Percentiles rank a stretch among this genome's conserved stretches.
Evolutionary conservation across 1,140 invertebrate species (phyloP).

Genomic region (Hyposmocoma kahamanoa): DNA sequence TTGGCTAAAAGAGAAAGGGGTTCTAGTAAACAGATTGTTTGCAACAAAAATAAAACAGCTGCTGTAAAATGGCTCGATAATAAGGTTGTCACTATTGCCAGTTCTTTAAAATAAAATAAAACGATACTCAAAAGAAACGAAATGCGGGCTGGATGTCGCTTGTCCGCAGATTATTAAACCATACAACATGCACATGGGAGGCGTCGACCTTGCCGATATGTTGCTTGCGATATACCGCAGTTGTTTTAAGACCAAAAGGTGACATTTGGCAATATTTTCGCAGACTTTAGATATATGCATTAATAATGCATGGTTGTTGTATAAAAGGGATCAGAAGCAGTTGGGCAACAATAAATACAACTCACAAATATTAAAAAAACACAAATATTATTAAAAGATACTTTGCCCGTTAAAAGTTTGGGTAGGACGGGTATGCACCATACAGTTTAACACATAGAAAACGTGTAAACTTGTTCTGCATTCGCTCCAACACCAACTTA

Average conservation of each 20-base stretch:
- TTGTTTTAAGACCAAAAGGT: constrained; percentile 19
- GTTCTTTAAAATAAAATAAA: constrained; percentile 28
- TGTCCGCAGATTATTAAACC: constrained; percentile 48
- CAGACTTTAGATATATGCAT: constrained; percentile 28
- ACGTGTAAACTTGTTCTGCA: too few relatives aligned
- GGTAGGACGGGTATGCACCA: too few relatives aligned
- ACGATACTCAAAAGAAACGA: constrained; percentile 33
- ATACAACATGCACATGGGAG: constrained; percentile 55
- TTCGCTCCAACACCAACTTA: too few relatives aligned
- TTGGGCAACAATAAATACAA: too few relatives aligned
- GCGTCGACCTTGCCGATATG: constrained; percentile 37
- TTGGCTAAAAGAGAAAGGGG: constrained; percentile 29
- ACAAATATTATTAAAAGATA: too few relatives aligned
- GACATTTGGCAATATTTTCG: constrained; percentile 26
- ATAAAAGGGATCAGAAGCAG: too few relatives aligned
- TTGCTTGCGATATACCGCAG: constrained; percentile 24
- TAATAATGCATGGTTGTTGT: constrained; percentile 29
- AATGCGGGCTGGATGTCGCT: constrained; percentile 31
- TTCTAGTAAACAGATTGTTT: constrained; percentile 8
- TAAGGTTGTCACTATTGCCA: constrained; percentile 47
- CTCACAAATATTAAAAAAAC: too few relatives aligned
- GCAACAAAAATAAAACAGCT: constrained; percentile 19
- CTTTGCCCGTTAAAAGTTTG: too few relatives aligned
- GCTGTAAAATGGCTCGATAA: constrained; percentile 55
- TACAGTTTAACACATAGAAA: too few relatives aligned